Evolutionary conservation across 2,113 vertebrate genomes (phyloP).

Genomic region (Galeopterus variegatus): DNA sequence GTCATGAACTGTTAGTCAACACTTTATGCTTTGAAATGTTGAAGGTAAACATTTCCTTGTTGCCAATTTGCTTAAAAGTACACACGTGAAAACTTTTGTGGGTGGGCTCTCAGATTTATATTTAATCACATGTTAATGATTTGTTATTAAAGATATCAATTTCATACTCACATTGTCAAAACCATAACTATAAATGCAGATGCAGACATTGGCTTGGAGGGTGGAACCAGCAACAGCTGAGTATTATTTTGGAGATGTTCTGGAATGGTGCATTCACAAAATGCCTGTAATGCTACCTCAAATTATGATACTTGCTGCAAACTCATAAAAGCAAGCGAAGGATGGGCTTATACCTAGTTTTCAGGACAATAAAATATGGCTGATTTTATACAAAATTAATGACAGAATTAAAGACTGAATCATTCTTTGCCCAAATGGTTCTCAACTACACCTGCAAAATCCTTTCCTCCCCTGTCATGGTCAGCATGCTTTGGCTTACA

Average conservation of each 20-base stretch:
- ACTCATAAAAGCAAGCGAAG: neutral
- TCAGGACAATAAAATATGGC: neutral
- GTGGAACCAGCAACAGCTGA: neutral
- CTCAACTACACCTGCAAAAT: neutral
- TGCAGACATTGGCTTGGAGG: accelerated
- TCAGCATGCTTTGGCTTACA: neutral
- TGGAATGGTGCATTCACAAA: accelerated
- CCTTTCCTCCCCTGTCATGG: neutral
- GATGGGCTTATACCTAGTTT: neutral
- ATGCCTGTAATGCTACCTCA: neutral
- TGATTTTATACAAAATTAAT: neutral
- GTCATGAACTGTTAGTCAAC: neutral
- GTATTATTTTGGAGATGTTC: no score
- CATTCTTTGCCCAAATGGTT: neutral
- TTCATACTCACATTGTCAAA: neutral
- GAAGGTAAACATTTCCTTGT: neutral
- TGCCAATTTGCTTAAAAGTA: neutral
- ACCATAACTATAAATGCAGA: no score
- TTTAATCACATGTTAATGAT: neutral
- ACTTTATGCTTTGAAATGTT: neutral
- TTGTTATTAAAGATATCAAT: neutral
- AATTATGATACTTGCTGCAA: neutral
- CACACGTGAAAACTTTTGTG: no score
- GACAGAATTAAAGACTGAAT: neutral
- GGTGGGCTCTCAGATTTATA: neutral